Evolutionary conservation across 2,888 invertebrate genomes (phyloP), one percentile per base, ranked within the genome.

Genomic region (Tetragonisca angustula): DNA sequence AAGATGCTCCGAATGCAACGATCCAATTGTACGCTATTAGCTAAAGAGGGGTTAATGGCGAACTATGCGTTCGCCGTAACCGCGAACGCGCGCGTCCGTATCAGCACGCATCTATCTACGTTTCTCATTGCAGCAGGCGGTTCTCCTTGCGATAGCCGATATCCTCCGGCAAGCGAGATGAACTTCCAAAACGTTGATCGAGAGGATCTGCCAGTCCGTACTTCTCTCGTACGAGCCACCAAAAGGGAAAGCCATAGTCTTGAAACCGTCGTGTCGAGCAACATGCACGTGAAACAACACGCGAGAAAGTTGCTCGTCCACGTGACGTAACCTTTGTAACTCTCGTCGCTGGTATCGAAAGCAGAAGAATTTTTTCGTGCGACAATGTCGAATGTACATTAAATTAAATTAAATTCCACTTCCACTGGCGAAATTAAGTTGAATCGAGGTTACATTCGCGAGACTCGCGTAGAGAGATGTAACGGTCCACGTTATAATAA

Each of bases 1-100:
- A 83, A 78, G 81, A 85, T 77, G 82, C 81, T 77, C 78, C 72
- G 72, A 27, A 79, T 72, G 84, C 87, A 79, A 83, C 90, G 87
- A 84, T 88, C 86, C 90, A 91, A 92, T 93, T 91, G 88, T 88
- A 80, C 67, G 82, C 88, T 89, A 89, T 91, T 91, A 90, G 83
- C 85, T 90, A 88, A 91, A 91, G 90, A 89, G 90, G 79, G 91
- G 91, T 93, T 92, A 92, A 93, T 89, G 82, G 89, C 86, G 84
- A 88, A 88, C 89, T 88, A 90, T 87, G 90, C 88, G 87, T 89
- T 91, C 89, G 87, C 87, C 72, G 84, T 90, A 90, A 91, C 90
- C 88, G 87, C 80, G 77, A 87, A 86, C 79, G 87, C 86, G 83
- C 81, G 76, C 70, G 83, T 80, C 52, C 77, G 54, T 52, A 62